Evolutionary conservation across 2,888 invertebrate genomes (phyloP).

Genomic region (Hipparchia semele): DNA sequence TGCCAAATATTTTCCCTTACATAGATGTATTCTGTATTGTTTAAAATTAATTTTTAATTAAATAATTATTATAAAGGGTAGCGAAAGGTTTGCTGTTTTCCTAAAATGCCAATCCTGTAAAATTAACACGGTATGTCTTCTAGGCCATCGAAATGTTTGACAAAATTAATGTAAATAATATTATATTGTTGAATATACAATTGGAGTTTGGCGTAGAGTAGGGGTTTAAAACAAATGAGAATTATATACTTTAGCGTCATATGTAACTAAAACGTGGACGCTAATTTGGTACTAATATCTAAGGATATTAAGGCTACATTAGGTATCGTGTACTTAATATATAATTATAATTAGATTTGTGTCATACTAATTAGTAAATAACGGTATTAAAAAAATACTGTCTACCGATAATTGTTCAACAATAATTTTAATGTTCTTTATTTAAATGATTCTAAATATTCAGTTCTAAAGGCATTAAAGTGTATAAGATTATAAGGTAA

Average conservation of each 20-base stretch:
- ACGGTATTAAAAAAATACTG: not conserved
- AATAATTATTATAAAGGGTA: not conserved
- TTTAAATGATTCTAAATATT: not conserved
- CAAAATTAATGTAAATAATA: conserved; percentile 49
- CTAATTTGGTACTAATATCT: conserved; percentile 16
- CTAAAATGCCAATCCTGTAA: too few species aligned
- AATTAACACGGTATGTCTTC: too few species aligned
- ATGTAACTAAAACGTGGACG: not conserved
- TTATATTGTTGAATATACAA: conserved; percentile 58
- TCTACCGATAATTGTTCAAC: not conserved
- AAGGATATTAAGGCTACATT: conserved; percentile 5
- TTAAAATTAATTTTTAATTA: too few species aligned
- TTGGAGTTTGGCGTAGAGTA: conserved; percentile 48
- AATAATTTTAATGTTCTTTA: not conserved
- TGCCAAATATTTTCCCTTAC: too few species aligned
- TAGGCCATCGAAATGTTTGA: not conserved
- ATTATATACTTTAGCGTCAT: not conserved
- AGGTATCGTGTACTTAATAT: conserved; percentile 5
- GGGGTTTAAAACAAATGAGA: conserved; percentile 20
- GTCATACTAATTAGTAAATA: conserved; percentile 8
- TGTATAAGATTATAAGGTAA: not conserved
- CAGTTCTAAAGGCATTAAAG: not conserved
- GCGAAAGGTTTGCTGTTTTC: too few species aligned
- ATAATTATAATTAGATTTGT: not conserved
- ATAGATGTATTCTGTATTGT: too few species aligned